Evolutionary conservation across 2,113 vertebrate genomes (phyloP), one percentile per base, ranked within the genome.

Genomic region (Empidonax alnorum): DNA sequence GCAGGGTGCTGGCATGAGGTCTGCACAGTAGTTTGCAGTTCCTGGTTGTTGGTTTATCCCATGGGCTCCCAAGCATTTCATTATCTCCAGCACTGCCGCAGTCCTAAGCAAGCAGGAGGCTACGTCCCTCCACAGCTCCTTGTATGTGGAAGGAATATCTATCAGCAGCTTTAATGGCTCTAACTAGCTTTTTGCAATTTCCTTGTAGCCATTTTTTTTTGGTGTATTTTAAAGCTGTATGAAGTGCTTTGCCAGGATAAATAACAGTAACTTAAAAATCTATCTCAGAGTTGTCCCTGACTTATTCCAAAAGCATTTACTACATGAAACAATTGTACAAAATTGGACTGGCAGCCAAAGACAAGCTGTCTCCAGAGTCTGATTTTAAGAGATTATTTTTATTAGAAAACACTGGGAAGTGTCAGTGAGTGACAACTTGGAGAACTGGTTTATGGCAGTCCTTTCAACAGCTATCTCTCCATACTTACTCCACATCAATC

Each of bases 351-450:
- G 59, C 66, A 96, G 77, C 28, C 69, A 72, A 95, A 96, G 87
- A 73, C 84, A 91, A 89, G 87, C 77, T 91, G 77, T 91, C 91
- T 89, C 72, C 67, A 66, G 89, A 79, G 87, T 33, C 74, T 69
- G 87, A 96, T 93, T 89, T 87, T 85, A 94, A 62, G 84, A 83
- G 93, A 89, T 96, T 95, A 91, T 93, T 91, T 95, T 95, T 95
- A 95, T 95, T 97, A 94, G 84, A 82, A 92, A 94, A 84, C 89
- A 93, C 78, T 8, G 7, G 74, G 69, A 90, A 91, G 69, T 24
- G 53, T 56, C 83, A 62, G 46, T 73, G 81, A 95, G 46, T 95
- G 89, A 94, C 93, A 96, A 59, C 58, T 75, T 89, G 63, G 62
- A 93, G 56, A 89, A 67, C 78, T 74, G 79, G 85, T 73, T 93